These are phyloP conservation scores for Microchirus variegatus DNA, from an alignment of 2,797 vertebrate genomes.

Conservation along the genomic window DNA sequence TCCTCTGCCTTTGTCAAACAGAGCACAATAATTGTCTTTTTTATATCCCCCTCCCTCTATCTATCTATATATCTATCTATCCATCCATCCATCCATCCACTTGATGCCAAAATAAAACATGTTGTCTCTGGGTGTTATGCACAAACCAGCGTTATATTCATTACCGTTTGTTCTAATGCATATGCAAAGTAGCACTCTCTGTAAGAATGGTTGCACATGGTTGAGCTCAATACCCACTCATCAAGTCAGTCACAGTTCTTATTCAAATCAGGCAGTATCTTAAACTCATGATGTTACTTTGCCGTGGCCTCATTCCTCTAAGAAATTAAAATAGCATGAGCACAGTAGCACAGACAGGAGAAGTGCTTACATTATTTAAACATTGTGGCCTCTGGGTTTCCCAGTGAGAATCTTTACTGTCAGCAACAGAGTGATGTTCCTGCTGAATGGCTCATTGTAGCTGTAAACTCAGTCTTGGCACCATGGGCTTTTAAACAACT, in stretches of 20 bases:
- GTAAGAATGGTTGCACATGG: constrained; percentile 23
- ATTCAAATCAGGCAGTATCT: constrained; percentile 16
- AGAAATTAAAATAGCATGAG: constrained; percentile 5
- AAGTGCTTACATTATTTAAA: constrained; percentile 34
- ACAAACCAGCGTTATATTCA: constrained; percentile 33
- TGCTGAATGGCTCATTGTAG: constrained; percentile 58
- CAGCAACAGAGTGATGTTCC: constrained; percentile 49
- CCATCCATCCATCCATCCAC: constrained; percentile 26
- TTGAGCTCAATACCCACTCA: constrained; percentile 19
- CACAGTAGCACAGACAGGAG: constrained; percentile 2
- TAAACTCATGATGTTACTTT: constrained; percentile 1
- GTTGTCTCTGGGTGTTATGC: constrained; percentile 41
- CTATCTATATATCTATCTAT: too few relatives aligned
- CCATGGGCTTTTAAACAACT: constrained; percentile 74
- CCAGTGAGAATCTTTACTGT: constrained; percentile 31
- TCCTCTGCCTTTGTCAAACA: constrained; percentile 78
- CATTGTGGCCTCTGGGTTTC: constrained; percentile 20
- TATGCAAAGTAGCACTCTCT: constrained; percentile 33
- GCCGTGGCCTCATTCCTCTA: constrained; percentile 1
- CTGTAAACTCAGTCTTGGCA: constrained; percentile 68
- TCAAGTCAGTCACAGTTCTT: constrained; percentile 21
- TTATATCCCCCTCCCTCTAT: not conserved
- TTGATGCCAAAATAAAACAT: constrained; percentile 59
- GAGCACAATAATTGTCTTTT: constrained; percentile 76
- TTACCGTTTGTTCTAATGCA: constrained; percentile 22